phyloP scores from a whole-genome alignment of 1,140 invertebrate species.

The Bombus affinis region DNA sequence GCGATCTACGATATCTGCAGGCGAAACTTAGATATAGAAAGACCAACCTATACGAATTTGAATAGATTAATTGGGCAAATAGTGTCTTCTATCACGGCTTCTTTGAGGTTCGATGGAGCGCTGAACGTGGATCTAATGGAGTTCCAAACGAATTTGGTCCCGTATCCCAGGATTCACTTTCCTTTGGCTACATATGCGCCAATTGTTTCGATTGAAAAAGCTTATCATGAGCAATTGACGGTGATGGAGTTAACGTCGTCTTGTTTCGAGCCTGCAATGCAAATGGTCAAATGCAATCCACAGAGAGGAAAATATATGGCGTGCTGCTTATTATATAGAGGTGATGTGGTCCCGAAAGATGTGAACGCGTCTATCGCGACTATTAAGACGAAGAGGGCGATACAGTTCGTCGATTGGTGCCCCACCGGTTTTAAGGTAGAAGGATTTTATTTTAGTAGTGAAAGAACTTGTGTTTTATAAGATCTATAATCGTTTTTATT shows the following conservation, averaged over 20 bases:
- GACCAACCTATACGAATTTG: conserved; percentile 86
- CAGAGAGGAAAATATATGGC: conserved; percentile 83
- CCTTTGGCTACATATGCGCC: conserved; percentile 89
- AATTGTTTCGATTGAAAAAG: conserved; percentile 87
- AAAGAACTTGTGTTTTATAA: no score
- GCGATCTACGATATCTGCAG: conserved; percentile 90
- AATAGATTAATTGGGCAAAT: conserved; percentile 86
- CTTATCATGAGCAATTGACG: conserved; percentile 87
- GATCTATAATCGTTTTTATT: no score
- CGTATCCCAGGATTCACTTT: conserved; percentile 82
- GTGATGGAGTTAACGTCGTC: conserved; percentile 89
- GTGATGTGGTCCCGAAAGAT: conserved; percentile 88
- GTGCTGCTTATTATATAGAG: conserved; percentile 86
- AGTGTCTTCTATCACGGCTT: conserved; percentile 87
- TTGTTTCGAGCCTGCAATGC: conserved; percentile 90
- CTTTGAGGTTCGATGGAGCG: conserved; percentile 87
- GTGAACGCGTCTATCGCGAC: conserved; percentile 90
- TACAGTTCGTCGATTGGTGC: conserved; percentile 87
- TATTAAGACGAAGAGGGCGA: conserved; percentile 87
- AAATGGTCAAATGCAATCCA: conserved; percentile 82
- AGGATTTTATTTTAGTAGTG: no score
- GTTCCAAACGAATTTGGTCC: conserved; percentile 85
- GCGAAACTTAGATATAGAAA: conserved; percentile 84
- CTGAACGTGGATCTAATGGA: conserved; percentile 88
- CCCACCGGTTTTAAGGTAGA: conserved; percentile 85